These are phyloP conservation scores for Mesorhabditis belari DNA, from an alignment of 2,888 invertebrate genomes.

Conservation along the genomic window DNA sequence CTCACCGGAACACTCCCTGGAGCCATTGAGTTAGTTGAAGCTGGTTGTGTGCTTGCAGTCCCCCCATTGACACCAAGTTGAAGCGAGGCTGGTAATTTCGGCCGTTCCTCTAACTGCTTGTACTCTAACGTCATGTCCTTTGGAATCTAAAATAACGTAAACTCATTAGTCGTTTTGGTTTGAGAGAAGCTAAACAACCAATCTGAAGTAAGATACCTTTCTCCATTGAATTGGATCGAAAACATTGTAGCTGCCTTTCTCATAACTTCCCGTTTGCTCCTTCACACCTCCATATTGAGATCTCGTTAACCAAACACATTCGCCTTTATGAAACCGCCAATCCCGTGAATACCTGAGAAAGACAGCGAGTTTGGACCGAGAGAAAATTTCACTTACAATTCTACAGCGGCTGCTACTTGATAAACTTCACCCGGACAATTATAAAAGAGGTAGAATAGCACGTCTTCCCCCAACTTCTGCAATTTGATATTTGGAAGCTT, in stretches of 20 bases:
- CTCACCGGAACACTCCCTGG: not conserved
- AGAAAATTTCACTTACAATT: no score
- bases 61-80: not conserved
- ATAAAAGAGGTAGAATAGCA: constrained; percentile 97
- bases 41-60: not conserved
- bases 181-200: not conserved
- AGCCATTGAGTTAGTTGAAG: not conserved
- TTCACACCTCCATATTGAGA: constrained; percentile 42
- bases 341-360: constrained; percentile 83
- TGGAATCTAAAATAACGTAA: constrained; percentile 56
- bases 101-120: constrained; percentile 92
- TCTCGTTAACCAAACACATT: constrained; percentile 67
- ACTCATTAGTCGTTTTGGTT: not conserved
- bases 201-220: constrained; percentile 65
- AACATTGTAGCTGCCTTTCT: constrained; percentile 97
- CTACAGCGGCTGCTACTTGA: constrained; percentile 85
- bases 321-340: constrained; percentile 98
- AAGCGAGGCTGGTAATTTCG: constrained; percentile 54
- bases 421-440: constrained; percentile 95
- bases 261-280: constrained; percentile 90
- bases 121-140: constrained; percentile 98
- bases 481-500: constrained; percentile 80
- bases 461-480: constrained; percentile 81
- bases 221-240: constrained; percentile 99
- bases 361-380: not conserved